These are phyloP conservation scores for Gortyna flavago DNA, from an alignment of 2,888 invertebrate species.

Conservation along the genomic window DNA sequence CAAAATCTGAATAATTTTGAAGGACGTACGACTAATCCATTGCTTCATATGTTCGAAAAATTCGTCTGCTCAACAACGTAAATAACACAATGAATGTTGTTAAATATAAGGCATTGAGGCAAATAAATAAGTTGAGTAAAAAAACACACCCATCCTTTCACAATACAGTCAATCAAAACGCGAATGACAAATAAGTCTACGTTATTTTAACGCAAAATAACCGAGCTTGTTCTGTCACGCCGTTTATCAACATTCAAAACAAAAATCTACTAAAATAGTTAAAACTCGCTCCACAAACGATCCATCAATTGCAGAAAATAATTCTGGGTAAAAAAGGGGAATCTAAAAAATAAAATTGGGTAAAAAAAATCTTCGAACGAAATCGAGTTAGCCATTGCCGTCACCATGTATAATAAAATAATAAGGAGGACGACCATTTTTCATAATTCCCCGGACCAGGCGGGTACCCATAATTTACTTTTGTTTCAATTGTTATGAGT, in stretches of 20 bases:
- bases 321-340: slow-evolving; percentile 53
- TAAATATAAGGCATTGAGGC: too few relatives aligned
- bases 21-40: too few relatives aligned
- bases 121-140: neutral
- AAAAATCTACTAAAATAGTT: slow-evolving; percentile 42
- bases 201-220: slow-evolving; percentile 19
- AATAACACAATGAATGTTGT: too few relatives aligned
- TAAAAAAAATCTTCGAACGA: slow-evolving; percentile 53
- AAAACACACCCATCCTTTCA: neutral
- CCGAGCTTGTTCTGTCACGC: slow-evolving; percentile 24
- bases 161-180: slow-evolving; percentile 17
- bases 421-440: slow-evolving; percentile 77
- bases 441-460: slow-evolving; percentile 81
- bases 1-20: too few relatives aligned
- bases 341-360: slow-evolving; percentile 31
- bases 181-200: slow-evolving; percentile 13
- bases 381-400: slow-evolving; percentile 64
- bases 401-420: slow-evolving; percentile 68
- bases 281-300: slow-evolving; percentile 46
- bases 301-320: slow-evolving; percentile 59
- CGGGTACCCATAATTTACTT: slow-evolving; percentile 84
- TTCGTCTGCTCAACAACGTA: too few relatives aligned
- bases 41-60: too few relatives aligned
- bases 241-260: slow-evolving; percentile 47
- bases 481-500: slow-evolving; percentile 88